Conservation (phyloP, 2,797 vertebrate genomes). For the Paramormyrops hopkinsi region DNA sequence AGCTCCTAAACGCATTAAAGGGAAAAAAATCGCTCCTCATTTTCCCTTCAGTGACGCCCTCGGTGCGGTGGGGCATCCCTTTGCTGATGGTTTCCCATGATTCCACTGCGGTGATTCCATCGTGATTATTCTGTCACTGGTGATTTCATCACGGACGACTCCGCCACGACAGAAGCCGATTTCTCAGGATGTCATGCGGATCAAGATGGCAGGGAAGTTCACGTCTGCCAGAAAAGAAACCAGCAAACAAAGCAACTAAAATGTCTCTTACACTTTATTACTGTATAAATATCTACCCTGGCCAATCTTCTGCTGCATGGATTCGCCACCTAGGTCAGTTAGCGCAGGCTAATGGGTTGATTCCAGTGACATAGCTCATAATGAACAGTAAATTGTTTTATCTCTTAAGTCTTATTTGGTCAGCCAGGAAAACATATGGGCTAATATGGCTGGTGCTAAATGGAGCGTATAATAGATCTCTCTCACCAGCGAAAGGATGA, state of each 20-base stretch:
- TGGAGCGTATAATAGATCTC: conserved; percentile 99
- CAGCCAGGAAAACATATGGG: conserved; percentile 99
- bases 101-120: background rate
- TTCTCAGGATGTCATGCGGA: conserved; percentile 99
- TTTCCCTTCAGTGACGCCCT: conserved; percentile 94
- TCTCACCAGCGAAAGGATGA: conserved; percentile 90
- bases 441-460: conserved; percentile 98
- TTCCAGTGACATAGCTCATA: conserved; percentile 99
- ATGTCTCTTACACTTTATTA: background rate
- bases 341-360: conserved; percentile 99
- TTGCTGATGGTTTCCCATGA: conserved; percentile 71
- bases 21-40: conserved; percentile 87
- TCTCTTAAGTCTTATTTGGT: conserved; percentile 99
- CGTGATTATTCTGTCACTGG: background rate
- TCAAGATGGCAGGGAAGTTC: conserved; percentile 77
- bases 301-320: conserved; percentile 55
- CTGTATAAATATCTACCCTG: conserved; percentile 68
- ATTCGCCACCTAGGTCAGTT: conserved; percentile 83
- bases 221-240: background rate
- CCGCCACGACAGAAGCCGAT: conserved; percentile 99
- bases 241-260: background rate
- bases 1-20: conserved; percentile 50
- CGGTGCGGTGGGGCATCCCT: conserved; percentile 88
- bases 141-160: background rate
- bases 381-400: conserved; percentile 99